Evolutionary conservation across 2,113 vertebrate species (phyloP).

Genomic region (Semnopithecus entellus): DNA sequence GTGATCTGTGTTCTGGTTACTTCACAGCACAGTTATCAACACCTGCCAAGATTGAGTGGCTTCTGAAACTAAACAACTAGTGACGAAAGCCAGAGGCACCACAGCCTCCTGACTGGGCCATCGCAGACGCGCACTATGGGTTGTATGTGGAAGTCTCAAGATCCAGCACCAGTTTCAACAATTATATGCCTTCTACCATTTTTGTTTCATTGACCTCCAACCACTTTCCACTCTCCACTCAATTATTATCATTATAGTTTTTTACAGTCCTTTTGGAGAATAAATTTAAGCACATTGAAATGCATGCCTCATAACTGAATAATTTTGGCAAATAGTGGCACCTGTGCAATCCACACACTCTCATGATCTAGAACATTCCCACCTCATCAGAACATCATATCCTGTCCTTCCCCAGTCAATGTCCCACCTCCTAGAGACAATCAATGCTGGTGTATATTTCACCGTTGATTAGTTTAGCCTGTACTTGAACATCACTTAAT

Average conservation of each 20-base stretch:
- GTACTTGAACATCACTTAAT: accelerated
- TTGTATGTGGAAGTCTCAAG: accelerated
- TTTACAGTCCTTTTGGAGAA: not conserved
- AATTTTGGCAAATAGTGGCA: not conserved
- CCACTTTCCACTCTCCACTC: not conserved
- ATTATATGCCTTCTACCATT: accelerated
- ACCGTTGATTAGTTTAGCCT: accelerated
- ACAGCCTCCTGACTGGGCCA: not conserved
- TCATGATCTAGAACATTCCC: not conserved
- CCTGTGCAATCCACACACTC: not conserved
- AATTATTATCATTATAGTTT: accelerated
- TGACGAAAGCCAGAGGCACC: not conserved
- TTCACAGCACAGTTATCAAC: not conserved
- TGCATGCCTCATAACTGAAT: not conserved
- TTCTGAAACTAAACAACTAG: not conserved
- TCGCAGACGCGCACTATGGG: accelerated
- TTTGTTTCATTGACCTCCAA: not conserved
- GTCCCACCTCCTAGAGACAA: not conserved
- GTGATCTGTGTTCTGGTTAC: accelerated
- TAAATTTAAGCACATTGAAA: not conserved
- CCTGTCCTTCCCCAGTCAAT: no score
- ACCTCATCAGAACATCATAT: not conserved
- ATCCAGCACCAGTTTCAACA: accelerated
- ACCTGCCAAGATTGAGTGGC: accelerated
- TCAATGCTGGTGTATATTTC: accelerated